Conservation (phyloP, 1,140 invertebrate genomes). For the Leptoteleia sp. region DNA sequence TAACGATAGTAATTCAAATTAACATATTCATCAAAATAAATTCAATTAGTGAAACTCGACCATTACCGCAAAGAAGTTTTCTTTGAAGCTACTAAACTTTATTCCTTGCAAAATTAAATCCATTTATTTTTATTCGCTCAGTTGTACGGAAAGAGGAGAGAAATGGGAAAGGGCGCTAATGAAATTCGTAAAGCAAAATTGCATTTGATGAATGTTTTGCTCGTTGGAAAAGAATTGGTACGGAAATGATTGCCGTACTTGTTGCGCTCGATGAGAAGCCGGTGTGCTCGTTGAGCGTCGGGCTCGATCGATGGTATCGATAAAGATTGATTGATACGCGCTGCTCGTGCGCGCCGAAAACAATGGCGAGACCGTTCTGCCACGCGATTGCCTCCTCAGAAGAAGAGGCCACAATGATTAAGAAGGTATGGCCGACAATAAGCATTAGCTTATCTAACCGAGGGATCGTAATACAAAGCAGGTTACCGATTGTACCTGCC, state of each 20-base stretch:
- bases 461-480: slow-evolving; percentile 62
- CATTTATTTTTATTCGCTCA: too few species aligned
- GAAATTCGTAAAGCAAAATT: too few species aligned
- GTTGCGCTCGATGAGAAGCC: slow-evolving; percentile 40
- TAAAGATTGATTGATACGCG: slow-evolving; percentile 66
- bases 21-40: too few species aligned
- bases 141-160: too few species aligned
- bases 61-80: too few species aligned
- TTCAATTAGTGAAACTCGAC: too few species aligned
- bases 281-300: slow-evolving; percentile 36
- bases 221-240: slow-evolving; percentile 2
- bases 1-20: too few species aligned
- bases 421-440: slow-evolving; percentile 60
- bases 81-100: too few species aligned
- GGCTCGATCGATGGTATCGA: slow-evolving; percentile 56
- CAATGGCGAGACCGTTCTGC: slow-evolving; percentile 52
- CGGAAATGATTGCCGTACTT: slow-evolving; percentile 44
- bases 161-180: too few species aligned
- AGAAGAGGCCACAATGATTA: slow-evolving; percentile 34
- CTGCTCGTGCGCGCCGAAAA: slow-evolving; percentile 59
- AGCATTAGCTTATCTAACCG: slow-evolving; percentile 69
- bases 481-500: slow-evolving; percentile 65
- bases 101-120: too few species aligned
- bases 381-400: slow-evolving; percentile 60
- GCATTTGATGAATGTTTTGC: slow-evolving; percentile 19